Base-by-base conservation (phyloP, 2,797 vertebrate species). In the Mus caroli region DNA sequence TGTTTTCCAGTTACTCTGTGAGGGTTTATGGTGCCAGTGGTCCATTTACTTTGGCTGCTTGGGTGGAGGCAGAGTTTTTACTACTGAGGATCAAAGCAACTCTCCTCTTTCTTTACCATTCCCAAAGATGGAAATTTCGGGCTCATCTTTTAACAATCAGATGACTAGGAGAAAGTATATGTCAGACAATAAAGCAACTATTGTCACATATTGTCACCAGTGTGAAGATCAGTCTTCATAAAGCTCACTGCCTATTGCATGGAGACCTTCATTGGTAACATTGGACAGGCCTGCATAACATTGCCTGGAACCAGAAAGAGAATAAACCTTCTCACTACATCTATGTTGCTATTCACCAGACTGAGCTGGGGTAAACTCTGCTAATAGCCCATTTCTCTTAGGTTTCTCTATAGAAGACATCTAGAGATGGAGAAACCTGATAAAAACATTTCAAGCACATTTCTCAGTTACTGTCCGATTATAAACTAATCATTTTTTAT, bases 131-230 rank as follows among this genome's bases (percentile, higher is more conserved):
- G 24, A 58, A 62, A 24, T 90, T 78, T 26, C 60, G 54, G 78
- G 37, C 13, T 34, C 11, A 78, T 75, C 19, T 88, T 90, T 83
- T 20, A 79, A 40, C 3, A 69, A 73, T 24, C 34, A 50, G 24
- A 94, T 14, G 9, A 10, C 60, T 40, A 34, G 60, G 17, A 84
- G 14, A 54, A 87, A 50, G 37, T 82, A 2, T 58, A 15, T 17
- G 71, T 94, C 34, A 91, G 46, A 94, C 62, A 92, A 62, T 54
- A 84, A 79, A 67, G 14, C 43, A 82, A 8, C 52, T 64, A 9
- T 9, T 54, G 52, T 54, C 52, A 54, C 20, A 19, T 19, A 0
- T 28, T 71, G 3, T 15, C 37, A 40, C 20, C 28, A 10, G 58
- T 52, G 31, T 88, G 37, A 90, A 92, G 31, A 84, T 43, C 40